Evolutionary conservation across 2,888 invertebrate species (phyloP), one percentile per base, ranked within the genome.

Genomic region (Cantharis rustica): DNA sequence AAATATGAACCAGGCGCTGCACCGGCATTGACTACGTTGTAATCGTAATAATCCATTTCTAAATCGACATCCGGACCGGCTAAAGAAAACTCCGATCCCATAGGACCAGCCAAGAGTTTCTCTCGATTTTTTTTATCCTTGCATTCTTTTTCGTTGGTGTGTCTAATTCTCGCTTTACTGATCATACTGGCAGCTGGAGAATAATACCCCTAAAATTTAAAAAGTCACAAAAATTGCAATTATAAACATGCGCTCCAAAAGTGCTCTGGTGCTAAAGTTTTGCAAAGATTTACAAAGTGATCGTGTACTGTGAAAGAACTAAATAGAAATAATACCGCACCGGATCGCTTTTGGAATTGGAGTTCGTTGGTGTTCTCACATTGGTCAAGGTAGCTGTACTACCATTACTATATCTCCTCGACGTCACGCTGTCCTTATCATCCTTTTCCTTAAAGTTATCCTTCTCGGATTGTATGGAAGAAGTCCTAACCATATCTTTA

Each of bases 31-130:
- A 94, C 93, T 9, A 96, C 96, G 89, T 96, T 95, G 84, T 96
- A 96, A 85, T 96, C 96, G 85, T 96, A 96, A 84, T 96, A 96
- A 86, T 96, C 96, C 80, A 96, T 90, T 87, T 96, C 96, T 84
- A 96, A 90, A 84, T 96, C 96, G 68, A 90, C 90, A 69, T 94
- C 95, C 68, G 92, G 93, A 4, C 92, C 93, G 0, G 90, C 90
- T 23, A 96, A 89, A 71, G 95, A 95, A 82, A 95, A 93, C 84
- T 96, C 96, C 0, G 95, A 95, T 0, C 93, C 92, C 7, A 81
- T 80, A 3, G 84, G 84, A 2, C 92, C 91, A 5, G 91, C 91
- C 23, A 94, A 88, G 10, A 93, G 87, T 80, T 90, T 90, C 78
- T 94, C 93, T 1, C 95, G 91, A 87, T 96, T 96, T 84, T 93